Conservation (phyloP, 2,888 invertebrate genomes). For the Pammene aurita region DNA sequence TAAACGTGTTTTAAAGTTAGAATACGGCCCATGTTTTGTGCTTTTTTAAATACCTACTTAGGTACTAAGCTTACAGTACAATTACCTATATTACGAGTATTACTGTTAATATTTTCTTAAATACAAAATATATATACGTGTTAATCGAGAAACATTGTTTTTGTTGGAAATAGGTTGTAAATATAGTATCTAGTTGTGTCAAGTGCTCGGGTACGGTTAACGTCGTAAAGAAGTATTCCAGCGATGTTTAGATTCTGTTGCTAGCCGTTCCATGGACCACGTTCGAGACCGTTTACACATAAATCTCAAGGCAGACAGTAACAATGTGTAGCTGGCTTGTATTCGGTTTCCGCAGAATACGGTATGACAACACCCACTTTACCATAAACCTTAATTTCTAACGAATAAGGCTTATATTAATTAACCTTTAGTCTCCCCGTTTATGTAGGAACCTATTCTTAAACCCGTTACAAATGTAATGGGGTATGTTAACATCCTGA, state of each 20-base stretch:
- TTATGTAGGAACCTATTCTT: conserved; percentile 42
- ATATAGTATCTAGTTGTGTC: not conserved
- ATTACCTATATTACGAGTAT: too few species aligned
- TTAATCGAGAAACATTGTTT: not conserved
- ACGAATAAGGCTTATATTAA: conserved; percentile 30
- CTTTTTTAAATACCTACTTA: too few species aligned
- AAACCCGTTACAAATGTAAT: conserved; percentile 52
- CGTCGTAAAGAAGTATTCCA: conserved; percentile 13
- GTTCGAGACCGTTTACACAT: conserved; percentile 50
- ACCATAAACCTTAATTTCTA: conserved; percentile 32
- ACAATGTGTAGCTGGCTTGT: conserved; percentile 58
- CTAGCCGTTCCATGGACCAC: conserved; percentile 26
- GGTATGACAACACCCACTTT: conserved; percentile 16
- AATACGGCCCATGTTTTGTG: too few species aligned
- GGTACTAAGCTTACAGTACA: not conserved
- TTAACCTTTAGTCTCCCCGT: conserved; percentile 37
- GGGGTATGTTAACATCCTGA: conserved; percentile 42
- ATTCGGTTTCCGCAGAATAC: conserved; percentile 29
- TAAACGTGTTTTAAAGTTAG: too few species aligned
- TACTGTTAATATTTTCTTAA: too few species aligned
- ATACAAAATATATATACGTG: too few species aligned
- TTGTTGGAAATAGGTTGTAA: not conserved
- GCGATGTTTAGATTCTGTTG: conserved; percentile 24
- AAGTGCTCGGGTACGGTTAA: not conserved
- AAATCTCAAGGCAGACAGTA: conserved; percentile 58